phyloP scores from a whole-genome alignment of 2,888 invertebrate genomes.

The Sarcophaga variegata region DNA sequence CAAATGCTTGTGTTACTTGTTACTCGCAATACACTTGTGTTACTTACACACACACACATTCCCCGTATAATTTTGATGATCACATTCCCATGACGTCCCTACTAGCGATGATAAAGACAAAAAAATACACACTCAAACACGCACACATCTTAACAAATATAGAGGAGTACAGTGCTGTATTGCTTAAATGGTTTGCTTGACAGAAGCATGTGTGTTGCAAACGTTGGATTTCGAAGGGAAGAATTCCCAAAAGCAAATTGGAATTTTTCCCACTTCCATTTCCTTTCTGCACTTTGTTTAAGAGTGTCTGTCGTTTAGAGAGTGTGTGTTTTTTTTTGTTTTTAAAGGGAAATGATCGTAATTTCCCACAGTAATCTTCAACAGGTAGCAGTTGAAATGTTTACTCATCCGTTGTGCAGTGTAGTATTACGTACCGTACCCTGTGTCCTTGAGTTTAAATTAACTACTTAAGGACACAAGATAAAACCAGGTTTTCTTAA shows the following conservation, averaged over 20 bases:
- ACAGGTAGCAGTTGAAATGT: neutral
- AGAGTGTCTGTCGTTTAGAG: conserved; percentile 17
- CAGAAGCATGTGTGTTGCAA: neutral
- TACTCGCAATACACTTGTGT: neutral
- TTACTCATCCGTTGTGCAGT: too few relatives aligned
- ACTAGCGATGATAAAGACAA: neutral
- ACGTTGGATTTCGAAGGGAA: neutral
- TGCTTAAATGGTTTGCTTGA: neutral
- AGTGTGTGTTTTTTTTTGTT: too few relatives aligned
- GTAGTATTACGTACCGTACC: too few relatives aligned
- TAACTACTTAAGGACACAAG: too few relatives aligned
- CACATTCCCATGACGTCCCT: conserved; percentile 50
- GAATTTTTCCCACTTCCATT: neutral
- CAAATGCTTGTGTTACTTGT: neutral
- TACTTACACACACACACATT: neutral
- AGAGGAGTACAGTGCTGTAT: neutral
- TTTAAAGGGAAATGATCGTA: neutral
- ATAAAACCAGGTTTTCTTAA: too few relatives aligned
- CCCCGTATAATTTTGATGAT: conserved; percentile 23
- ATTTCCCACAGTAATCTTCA: neutral
- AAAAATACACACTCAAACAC: neutral
- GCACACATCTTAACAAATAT: neutral
- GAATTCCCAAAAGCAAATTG: conserved; percentile 5
- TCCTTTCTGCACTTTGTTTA: neutral
- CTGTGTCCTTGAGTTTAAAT: too few relatives aligned